A percentile compares a stretch with the other conserved stretches of the same genome.
Evolutionary conservation across 2,888 invertebrate genomes (phyloP).

Genomic region (Noctua janthina): DNA sequence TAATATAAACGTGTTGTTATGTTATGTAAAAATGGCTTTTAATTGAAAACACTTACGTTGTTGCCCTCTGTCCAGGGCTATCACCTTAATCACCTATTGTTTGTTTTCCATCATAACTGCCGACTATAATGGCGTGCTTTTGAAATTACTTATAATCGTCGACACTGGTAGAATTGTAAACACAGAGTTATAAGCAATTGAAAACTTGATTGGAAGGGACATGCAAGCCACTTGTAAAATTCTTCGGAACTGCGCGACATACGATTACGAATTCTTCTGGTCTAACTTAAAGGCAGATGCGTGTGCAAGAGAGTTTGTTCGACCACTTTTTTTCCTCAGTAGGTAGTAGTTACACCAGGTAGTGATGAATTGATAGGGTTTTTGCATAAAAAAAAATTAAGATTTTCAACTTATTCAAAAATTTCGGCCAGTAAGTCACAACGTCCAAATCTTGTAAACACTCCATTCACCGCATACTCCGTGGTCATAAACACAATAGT

Average conservation of each 20-base stretch:
- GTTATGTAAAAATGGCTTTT: neutral
- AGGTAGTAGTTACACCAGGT: neutral
- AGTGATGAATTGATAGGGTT: neutral
- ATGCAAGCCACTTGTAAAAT: neutral
- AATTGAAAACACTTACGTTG: constrained; percentile 32
- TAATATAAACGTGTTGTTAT: neutral
- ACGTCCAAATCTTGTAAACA: neutral
- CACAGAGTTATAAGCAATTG: constrained; percentile 14
- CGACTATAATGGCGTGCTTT: constrained; percentile 30
- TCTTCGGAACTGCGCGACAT: neutral
- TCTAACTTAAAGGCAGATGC: neutral
- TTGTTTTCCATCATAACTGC: constrained; percentile 27
- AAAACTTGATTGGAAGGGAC: constrained; percentile 15
- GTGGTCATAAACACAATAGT: constrained; percentile 40
- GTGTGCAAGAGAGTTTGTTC: neutral
- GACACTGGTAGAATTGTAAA: constrained; percentile 6
- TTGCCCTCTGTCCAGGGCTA: constrained; percentile 33
- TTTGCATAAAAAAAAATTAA: neutral
- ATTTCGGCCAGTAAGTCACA: neutral
- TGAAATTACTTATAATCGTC: constrained; percentile 43
- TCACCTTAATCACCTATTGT: constrained; percentile 34
- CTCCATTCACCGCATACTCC: constrained; percentile 22
- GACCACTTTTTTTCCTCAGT: neutral
- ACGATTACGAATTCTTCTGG: neutral
- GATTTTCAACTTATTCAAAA: neutral